Conservation (phyloP, 2,113 vertebrate species). For the Rhynchomys soricoides region DNA sequence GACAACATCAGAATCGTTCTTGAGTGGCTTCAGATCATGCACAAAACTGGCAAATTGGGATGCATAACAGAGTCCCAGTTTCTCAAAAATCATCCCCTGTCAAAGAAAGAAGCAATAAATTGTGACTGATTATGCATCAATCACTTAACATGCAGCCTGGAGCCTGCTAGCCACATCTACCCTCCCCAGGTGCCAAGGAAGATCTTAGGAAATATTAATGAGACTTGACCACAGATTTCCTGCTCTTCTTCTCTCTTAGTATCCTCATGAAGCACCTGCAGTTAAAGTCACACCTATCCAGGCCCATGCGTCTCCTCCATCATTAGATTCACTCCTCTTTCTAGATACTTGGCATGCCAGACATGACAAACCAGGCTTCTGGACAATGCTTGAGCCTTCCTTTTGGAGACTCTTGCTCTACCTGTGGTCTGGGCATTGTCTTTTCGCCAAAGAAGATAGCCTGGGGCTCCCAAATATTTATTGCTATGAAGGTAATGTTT, state of each 20-base stretch:
- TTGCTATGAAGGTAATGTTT: background rate
- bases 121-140: background rate
- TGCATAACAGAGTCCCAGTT: slow-evolving; percentile 87
- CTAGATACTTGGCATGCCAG: background rate
- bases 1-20: slow-evolving; percentile 79
- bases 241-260: rapidly evolving
- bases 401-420: background rate
- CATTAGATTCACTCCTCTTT: no score
- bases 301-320: no score
- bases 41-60: slow-evolving; percentile 85
- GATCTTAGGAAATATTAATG: background rate
- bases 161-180: rapidly evolving
- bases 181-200: rapidly evolving
- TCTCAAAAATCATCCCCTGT: slow-evolving; percentile 90
- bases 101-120: slow-evolving; percentile 6
- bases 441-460: background rate
- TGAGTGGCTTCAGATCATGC: slow-evolving; percentile 44
- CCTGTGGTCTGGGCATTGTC: background rate
- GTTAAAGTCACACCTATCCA: background rate
- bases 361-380: background rate
- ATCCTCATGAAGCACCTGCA: background rate
- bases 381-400: no score
- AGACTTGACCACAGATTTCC: background rate
- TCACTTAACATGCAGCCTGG: rapidly evolving
- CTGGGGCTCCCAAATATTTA: background rate